Base-by-base conservation (phyloP, 1,140 invertebrate species). In the Zaprionus taronus region DNA sequence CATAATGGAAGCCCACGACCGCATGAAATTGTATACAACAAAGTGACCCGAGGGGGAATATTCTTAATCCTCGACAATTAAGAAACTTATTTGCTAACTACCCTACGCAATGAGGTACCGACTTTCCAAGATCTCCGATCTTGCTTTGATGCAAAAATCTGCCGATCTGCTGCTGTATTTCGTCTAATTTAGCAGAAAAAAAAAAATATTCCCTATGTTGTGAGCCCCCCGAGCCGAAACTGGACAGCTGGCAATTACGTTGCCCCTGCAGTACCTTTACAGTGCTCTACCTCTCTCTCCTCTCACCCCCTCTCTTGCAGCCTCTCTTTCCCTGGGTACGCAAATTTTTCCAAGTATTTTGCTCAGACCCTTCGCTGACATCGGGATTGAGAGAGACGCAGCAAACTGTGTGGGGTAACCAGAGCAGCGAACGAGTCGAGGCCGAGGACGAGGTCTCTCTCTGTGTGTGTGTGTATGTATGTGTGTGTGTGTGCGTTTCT, bases 291-390 rank as follows among this genome's bases (percentile, higher is more conserved):
- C 64, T 56, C 26, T n/a, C 31, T 34, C 49, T 2, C 5, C 49
- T 2, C 5, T 49, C 17, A 34, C 34, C 15, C 5, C n/a, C 47
- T 51, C 15, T 7, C 64, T 55, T 6, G 6, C 28, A 14, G n/a
- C 34, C 15, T n/a, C 15, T 41, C 38, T 61, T 14, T 57, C 15
- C 11, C 41, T 58, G 67, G 77, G 49, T 58, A 89, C 84, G 84
- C 84, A 89, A 89, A 89, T 89, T 89, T 76, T 83, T 80, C 73
- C 83, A 49, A 80, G 83, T 78, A 80, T 83, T 83, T 69, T 71
- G 72, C 69, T 65, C 60, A 61, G 69, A 87, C 77, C 64, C 82
- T 85, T 7, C 44, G 47, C 38, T 55, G 28, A 4, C 4, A 20
- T 22, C 4, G 22, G 14, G 64, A 20, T 22, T 12, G 22, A 20